These are phyloP conservation scores for Tethea ocularis DNA, from an alignment of 2,888 invertebrate species.

Conservation along the genomic window DNA sequence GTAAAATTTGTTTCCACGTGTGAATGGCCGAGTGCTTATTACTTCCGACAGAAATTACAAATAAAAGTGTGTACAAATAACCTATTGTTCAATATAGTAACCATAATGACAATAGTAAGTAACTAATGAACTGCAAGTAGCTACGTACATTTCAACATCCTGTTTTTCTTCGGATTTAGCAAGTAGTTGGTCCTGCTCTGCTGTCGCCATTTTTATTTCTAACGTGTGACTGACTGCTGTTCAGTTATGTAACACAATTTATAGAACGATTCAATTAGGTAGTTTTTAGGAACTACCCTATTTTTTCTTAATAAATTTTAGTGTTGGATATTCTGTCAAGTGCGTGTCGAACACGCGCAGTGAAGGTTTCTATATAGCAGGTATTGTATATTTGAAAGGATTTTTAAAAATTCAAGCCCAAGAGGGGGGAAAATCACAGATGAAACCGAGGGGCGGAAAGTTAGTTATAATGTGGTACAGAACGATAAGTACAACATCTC, in stretches of 20 bases:
- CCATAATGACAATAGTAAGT: background rate
- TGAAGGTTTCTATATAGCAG: too few relatives aligned
- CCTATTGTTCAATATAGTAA: background rate
- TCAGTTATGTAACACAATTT: background rate
- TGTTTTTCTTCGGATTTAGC: conserved; percentile 13
- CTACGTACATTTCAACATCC: conserved; percentile 43
- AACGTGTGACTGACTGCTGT: background rate
- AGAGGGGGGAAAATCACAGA: too few relatives aligned
- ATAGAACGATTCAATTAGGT: background rate
- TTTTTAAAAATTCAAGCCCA: too few relatives aligned
- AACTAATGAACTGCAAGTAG: background rate
- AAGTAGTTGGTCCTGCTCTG: conserved; percentile 5
- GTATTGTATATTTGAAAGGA: too few relatives aligned
- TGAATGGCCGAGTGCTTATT: background rate
- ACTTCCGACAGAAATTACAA: background rate
- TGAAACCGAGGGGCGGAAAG: too few relatives aligned
- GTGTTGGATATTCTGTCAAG: too few relatives aligned
- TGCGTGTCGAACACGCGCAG: too few relatives aligned
- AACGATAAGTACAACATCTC: too few relatives aligned
- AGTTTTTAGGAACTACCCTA: background rate
- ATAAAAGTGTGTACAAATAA: background rate
- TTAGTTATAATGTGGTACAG: too few relatives aligned
- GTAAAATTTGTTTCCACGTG: background rate
- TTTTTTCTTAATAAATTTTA: background rate
- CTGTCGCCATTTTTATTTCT: background rate